Percentiles rank a stretch among this genome's conserved stretches.
phyloP scores from a whole-genome alignment of 1,140 invertebrate genomes.

The Drosophila kikkawai region DNA sequence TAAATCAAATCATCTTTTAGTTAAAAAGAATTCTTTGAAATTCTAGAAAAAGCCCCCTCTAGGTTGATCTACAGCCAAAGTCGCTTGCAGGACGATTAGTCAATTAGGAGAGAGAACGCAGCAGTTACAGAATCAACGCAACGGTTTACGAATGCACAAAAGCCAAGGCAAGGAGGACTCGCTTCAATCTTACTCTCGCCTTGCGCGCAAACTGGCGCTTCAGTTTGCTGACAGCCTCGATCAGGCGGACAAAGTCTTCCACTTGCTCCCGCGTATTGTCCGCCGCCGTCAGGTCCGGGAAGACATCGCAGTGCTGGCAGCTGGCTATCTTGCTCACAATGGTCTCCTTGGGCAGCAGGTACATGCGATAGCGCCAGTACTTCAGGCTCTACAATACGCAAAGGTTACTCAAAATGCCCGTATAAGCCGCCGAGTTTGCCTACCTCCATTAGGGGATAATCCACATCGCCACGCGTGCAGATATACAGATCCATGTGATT shows the following conservation, averaged over 20 bases:
- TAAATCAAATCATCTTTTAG: no score
- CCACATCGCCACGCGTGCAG: constrained; percentile 95
- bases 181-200: constrained; percentile 72
- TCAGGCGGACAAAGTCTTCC: constrained; percentile 93
- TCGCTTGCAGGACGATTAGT: constrained; percentile 34
- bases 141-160: constrained; percentile 51
- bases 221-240: constrained; percentile 96
- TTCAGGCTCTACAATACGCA: constrained; percentile 90
- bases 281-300: constrained; percentile 86
- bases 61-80: neutral
- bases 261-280: constrained; percentile 89
- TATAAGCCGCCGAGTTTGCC: constrained; percentile 84
- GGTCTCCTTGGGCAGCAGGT: constrained; percentile 92
- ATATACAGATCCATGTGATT: constrained; percentile 99
- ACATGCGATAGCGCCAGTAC: constrained; percentile 97
- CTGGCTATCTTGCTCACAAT: constrained; percentile 90
- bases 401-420: neutral
- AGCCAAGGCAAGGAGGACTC: constrained; percentile 10
- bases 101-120: constrained; percentile 43
- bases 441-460: constrained; percentile 95
- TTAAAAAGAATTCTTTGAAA: neutral
- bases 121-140: constrained; percentile 42
- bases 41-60: neutral
- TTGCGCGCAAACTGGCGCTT: constrained; percentile 87
- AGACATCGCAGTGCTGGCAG: constrained; percentile 92